phyloP scores from a whole-genome alignment of 2,113 vertebrate genomes.

The Hypomesus transpacificus region DNA sequence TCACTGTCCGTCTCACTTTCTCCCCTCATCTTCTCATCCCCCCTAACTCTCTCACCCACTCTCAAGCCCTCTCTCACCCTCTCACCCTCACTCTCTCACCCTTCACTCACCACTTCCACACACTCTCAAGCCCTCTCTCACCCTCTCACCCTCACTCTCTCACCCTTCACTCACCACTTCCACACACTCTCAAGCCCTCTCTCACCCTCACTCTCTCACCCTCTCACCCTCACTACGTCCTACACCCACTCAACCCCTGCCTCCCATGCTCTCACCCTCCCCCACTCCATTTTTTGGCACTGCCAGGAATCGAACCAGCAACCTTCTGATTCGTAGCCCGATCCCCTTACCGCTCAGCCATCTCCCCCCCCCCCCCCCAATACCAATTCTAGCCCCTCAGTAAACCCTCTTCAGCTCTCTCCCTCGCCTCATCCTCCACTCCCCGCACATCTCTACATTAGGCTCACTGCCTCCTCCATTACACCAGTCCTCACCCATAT shows the following conservation, averaged over 20 bases:
- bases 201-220: conserved; percentile 6
- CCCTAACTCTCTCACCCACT: conserved; percentile 4
- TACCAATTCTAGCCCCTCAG: conserved; percentile 24
- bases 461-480: conserved; percentile 40
- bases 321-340: no score
- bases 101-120: not conserved
- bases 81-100: not conserved
- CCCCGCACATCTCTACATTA: conserved; percentile 52
- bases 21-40: not conserved
- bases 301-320: no score
- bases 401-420: not conserved
- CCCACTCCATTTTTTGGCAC: no score
- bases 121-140: not conserved
- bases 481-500: conserved; percentile 36
- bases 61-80: not conserved
- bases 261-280: conserved; percentile 6
- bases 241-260: not conserved
- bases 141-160: conserved; percentile 9
- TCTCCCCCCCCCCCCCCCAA: conserved; percentile 27
- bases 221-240: not conserved
- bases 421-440: conserved; percentile 25
- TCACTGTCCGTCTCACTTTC: not conserved
- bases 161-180: no score
- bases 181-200: conserved; percentile 15
- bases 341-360: no score